phyloP scores from a whole-genome alignment of 2,797 vertebrate species.

The Tauraco hartlaubi region DNA sequence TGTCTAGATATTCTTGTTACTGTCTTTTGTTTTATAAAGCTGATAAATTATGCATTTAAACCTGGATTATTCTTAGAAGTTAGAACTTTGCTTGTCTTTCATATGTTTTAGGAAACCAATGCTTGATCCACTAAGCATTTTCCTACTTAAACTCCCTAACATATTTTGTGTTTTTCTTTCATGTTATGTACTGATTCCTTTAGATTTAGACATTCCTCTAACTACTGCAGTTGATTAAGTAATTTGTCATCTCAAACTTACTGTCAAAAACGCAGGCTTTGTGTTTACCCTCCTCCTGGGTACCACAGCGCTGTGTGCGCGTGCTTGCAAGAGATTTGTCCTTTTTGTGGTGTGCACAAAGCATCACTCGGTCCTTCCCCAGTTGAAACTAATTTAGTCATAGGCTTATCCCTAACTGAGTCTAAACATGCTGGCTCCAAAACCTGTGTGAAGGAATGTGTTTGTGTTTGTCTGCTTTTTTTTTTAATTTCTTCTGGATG shows the following conservation, averaged over 20 bases:
- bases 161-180: background rate
- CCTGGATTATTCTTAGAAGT: background rate
- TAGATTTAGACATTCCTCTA: background rate
- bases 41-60: background rate
- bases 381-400: background rate
- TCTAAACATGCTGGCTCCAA: background rate
- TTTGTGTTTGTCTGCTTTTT: background rate
- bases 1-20: background rate
- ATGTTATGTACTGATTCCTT: background rate
- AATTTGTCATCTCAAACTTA: background rate
- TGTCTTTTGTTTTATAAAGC: background rate
- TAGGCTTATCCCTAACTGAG: background rate
- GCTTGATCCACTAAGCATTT: background rate
- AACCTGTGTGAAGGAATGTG: background rate
- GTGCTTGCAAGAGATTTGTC: background rate
- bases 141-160: background rate
- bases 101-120: background rate
- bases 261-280: background rate
- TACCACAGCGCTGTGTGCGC: accelerated
- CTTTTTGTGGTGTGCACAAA: background rate
- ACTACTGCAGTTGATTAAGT: background rate
- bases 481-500: background rate
- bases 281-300: background rate
- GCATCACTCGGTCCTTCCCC: background rate
- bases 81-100: background rate